Evolutionary conservation across 2,888 invertebrate species (phyloP), one percentile per base, ranked within the genome.

Genomic region (Coleophora flavipennella): DNA sequence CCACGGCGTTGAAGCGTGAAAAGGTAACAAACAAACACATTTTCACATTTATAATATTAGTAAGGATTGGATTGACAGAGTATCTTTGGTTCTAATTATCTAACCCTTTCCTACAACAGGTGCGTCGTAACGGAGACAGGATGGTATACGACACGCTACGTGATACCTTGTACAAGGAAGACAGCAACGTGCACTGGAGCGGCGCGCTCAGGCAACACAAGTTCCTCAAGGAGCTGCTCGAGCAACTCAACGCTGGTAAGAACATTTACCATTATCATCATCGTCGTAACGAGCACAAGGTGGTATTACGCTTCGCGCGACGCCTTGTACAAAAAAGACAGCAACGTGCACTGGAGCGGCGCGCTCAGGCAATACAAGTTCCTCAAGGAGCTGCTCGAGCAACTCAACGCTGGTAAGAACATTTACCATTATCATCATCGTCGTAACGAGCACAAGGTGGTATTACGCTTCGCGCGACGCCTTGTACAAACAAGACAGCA

Each of bases 351-450:
- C 58, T 86, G 88, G 50, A 86, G 87, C 51, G 91, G 92, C 35
- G 88, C 94, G 54, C 67, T 95, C 11, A 85, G 91, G 0, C 95
- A 96, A 59, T 90, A 91, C 43, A 88, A 88, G 49, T 95, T 95
- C 70, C 83, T 96, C 13, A 89, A 88, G 7, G 81, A 88, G 8
- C 61, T 94, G 11, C 60, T 92, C n/a, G 86, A 89, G 39, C 81
- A 85, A 40, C 61, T 92, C 34, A 86, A 85, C 43, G 85, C 86
- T 0, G 63, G 64, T 42, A 13, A 1, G 32, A 3, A 29, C n/a
- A n/a, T n/a, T n/a, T n/a, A n/a, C n/a, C n/a, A n/a, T n/a, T n/a
- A n/a, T n/a, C n/a, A n/a, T n/a, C n/a, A n/a, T n/a, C n/a, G n/a
- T n/a, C n/a, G n/a, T n/a, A n/a, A n/a, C n/a, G n/a, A 95, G 2